Percentiles rank a stretch among this genome's conserved stretches.
These are phyloP conservation scores for Ceyx melanurus DNA, from an alignment of 2,113 vertebrate genomes.

Conservation along the genomic window DNA sequence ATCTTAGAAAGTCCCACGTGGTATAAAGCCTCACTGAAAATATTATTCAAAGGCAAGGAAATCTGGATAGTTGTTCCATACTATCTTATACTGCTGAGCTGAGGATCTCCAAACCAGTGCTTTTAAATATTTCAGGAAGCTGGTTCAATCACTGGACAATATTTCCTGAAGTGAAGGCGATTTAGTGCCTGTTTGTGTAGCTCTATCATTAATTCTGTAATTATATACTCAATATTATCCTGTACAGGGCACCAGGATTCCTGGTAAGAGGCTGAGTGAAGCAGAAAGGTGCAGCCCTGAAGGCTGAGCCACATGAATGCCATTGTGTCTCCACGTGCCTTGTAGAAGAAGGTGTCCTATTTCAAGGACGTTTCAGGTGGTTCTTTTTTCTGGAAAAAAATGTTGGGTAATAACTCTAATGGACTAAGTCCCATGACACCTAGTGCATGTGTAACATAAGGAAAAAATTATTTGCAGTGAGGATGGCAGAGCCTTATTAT, in stretches of 20 bases:
- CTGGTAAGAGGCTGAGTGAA: not conserved
- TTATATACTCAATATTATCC: not conserved
- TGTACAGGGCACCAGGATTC: not conserved
- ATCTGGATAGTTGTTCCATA: fast-evolving
- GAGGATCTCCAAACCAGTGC: not conserved
- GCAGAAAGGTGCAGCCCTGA: fast-evolving
- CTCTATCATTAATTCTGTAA: not conserved
- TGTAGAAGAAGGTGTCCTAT: not conserved
- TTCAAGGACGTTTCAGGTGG: not conserved
- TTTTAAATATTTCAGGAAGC: not conserved
- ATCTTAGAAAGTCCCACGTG: not conserved
- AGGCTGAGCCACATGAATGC: not conserved
- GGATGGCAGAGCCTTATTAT: not conserved
- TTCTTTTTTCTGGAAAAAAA: not conserved
- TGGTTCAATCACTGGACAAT: not conserved
- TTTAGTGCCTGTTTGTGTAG: not conserved
- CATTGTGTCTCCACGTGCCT: not conserved
- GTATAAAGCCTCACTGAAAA: not conserved
- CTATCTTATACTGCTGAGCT: not conserved
- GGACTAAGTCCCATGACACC: not conserved
- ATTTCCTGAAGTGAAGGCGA: not conserved
- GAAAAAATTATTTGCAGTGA: not conserved
- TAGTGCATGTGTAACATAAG: not conserved
- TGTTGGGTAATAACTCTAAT: not conserved
- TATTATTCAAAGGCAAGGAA: not conserved